Evolutionary conservation across 1,140 invertebrate genomes (phyloP).

Genomic region (Olivierus martensii): DNA sequence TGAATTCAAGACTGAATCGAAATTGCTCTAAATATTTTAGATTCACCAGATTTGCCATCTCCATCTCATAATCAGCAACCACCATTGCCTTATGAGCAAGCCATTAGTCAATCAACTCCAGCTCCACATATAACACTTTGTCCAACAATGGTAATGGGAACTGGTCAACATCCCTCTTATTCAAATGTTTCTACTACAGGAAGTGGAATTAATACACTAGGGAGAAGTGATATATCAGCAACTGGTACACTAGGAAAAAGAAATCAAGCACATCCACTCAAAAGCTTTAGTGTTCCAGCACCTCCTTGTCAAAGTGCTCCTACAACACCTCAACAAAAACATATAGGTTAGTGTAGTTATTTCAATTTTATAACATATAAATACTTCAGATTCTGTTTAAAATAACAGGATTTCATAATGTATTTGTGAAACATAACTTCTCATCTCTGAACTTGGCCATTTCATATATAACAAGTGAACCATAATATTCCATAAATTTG

Average conservation of each 20-base stretch:
- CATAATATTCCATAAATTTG: too few relatives aligned
- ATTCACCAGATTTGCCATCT: background rate
- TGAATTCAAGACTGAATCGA: too few relatives aligned
- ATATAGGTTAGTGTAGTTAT: slow-evolving; percentile 8
- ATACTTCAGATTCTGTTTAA: too few relatives aligned
- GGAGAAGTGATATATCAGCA: background rate
- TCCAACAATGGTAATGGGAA: slow-evolving; percentile 2
- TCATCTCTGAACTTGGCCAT: too few relatives aligned
- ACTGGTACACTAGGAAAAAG: slow-evolving; percentile 25
- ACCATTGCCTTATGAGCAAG: slow-evolving; percentile 13
- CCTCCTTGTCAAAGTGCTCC: slow-evolving; percentile 41
- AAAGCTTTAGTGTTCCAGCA: slow-evolving; percentile 72
- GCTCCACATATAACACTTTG: slow-evolving; percentile 12
- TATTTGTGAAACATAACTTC: too few relatives aligned
- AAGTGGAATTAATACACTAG: background rate
- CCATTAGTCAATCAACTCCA: slow-evolving; percentile 1
- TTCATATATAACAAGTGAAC: too few relatives aligned
- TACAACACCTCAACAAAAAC: slow-evolving; percentile 12
- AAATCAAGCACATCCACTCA: slow-evolving; percentile 54
- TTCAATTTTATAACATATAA: background rate
- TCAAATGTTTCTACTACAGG: background rate
- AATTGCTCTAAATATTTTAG: background rate
- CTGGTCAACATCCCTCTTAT: slow-evolving; percentile 10
- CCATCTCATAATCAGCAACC: slow-evolving; percentile 2
- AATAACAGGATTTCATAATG: too few relatives aligned